Evolutionary conservation across 2,113 vertebrate genomes (phyloP), one percentile per base, ranked within the genome.

Genomic region (Thomomys bottae): DNA sequence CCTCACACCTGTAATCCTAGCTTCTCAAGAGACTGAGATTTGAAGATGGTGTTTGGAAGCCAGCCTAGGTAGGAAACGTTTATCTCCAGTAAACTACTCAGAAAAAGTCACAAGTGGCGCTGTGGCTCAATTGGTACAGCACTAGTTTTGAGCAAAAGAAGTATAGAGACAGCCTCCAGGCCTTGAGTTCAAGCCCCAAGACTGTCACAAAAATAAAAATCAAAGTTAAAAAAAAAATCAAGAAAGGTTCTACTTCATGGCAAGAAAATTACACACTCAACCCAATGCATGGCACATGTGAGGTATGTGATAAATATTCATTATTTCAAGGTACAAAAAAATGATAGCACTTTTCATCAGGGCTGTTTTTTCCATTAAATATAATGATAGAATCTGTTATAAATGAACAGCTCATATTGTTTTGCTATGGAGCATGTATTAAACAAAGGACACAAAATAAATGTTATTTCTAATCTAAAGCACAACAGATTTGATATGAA

Each of bases 371-470:
- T 77, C 77, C 8, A 72, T n/a, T 84, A 71, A 82, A 67, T 1
- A 42, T 21, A 75, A 40, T 26, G 73, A 28, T 15, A 88, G 70
- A 9, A 82, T 75, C 40, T 75, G 23, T 66, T 45, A 6, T 42
- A 83, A 64, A 42, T 83, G n/a, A 64, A 30, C 7, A 81, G 59
- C 70, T 89, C 20, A 32, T 66, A 72, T 38, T 57, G 12, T 68
- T 90, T 72, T 66, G 24, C 45, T 86, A 42, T 32, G 5, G 49
- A 34, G 14, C 20, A 1, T 2, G 15, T 94, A 95, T 54, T 24
- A 14, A 92, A 70, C 36, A 71, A 84, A 88, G 66, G 87, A 89
- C 84, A 38, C 23, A 77, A 57, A 49, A 64, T 6, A 81, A 89
- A 72, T 73, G 15, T 10, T 38, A 91, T 40, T 91, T 64, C n/a